These are phyloP conservation scores for Smithornis capensis DNA, from an alignment of 2,113 vertebrate species.

Conservation along the genomic window DNA sequence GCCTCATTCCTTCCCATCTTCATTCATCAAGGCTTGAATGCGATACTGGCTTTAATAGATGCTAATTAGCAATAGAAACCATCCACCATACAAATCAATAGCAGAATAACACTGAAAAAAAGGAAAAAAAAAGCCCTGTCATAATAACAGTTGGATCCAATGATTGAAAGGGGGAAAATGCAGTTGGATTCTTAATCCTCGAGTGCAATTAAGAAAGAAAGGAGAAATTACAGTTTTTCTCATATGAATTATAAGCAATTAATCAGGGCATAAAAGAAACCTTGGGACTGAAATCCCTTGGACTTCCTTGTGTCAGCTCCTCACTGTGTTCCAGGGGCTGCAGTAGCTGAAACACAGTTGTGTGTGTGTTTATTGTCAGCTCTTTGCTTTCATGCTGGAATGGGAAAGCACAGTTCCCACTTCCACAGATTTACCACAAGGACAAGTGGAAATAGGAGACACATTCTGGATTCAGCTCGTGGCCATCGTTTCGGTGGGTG, in stretches of 20 bases:
- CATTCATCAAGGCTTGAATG: slow-evolving; percentile 37
- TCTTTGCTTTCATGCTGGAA: not conserved
- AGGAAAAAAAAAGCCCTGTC: not conserved
- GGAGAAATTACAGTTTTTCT: slow-evolving; percentile 38
- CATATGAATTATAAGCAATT: slow-evolving; percentile 10
- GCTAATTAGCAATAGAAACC: slow-evolving; percentile 40
- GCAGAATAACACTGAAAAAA: not conserved
- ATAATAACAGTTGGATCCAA: not conserved
- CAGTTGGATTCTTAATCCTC: not conserved
- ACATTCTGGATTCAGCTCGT: not conserved
- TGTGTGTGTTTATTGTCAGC: not conserved
- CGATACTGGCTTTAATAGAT: not conserved
- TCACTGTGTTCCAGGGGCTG: not conserved
- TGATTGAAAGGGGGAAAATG: not conserved
- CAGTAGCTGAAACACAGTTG: not conserved
- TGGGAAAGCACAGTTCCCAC: not conserved
- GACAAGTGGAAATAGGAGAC: not conserved
- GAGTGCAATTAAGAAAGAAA: slow-evolving; percentile 32
- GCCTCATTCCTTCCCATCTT: not conserved
- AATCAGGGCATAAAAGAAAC: not conserved
- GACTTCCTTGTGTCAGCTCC: not conserved
- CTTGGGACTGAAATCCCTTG: not conserved
- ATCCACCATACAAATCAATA: not conserved
- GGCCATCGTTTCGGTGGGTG: not conserved
- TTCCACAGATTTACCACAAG: not conserved